Percentiles rank a stretch among this genome's conserved stretches.
These are phyloP conservation scores for Troilus luridus DNA, from an alignment of 2,888 invertebrate species.

Conservation along the genomic window DNA sequence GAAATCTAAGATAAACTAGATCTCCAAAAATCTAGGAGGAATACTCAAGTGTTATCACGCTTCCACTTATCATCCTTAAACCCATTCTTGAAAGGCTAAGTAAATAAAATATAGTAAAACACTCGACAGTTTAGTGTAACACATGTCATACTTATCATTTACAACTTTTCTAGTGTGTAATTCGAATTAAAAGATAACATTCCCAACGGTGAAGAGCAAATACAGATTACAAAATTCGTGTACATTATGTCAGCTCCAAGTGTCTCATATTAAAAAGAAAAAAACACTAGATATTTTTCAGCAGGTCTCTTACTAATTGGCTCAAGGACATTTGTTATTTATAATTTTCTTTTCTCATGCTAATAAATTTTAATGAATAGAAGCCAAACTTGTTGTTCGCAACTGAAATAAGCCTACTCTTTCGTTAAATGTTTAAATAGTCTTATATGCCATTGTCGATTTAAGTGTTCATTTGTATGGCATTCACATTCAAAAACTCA, in stretches of 20 bases:
- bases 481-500: no score
- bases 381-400: not conserved
- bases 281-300: not conserved
- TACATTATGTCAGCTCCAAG: not conserved
- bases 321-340: not conserved
- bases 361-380: not conserved
- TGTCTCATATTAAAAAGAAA: not conserved
- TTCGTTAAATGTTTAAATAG: not conserved
- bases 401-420: not conserved
- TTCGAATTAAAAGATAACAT: not conserved
- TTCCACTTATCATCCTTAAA: not conserved
- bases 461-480: not conserved
- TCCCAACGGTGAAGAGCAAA: not conserved
- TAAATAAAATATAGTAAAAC: conserved; percentile 7
- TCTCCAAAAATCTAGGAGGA: not conserved
- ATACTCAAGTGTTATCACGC: not conserved
- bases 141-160: conserved; percentile 1
- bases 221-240: not conserved
- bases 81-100: not conserved
- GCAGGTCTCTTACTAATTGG: not conserved
- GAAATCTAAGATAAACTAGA: not conserved
- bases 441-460: not conserved
- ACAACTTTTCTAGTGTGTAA: not conserved
- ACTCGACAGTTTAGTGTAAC: not conserved
- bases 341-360: not conserved